Base-by-base conservation (phyloP, 2,113 vertebrate species). In the Herpetotheres cachinnans region DNA sequence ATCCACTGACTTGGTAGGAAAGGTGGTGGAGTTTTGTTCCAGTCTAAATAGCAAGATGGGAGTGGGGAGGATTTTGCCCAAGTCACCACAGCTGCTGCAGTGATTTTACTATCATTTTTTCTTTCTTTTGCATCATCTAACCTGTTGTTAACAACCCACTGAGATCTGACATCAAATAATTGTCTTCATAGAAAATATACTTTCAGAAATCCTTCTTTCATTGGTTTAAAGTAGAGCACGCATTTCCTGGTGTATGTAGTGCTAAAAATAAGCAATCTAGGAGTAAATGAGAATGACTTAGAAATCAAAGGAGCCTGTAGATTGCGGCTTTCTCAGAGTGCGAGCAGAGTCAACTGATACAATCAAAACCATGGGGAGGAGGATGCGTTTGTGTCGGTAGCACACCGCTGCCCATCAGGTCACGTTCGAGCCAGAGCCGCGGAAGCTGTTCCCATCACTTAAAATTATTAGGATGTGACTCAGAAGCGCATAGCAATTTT, bases 231-330 rank as follows among this genome's bases (percentile, higher is more conserved):
- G 63, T 38, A 71, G 67, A 96, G 80, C 56, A 58, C 0, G 0
- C 30, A 20, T 81, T 89, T 95, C 36, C 70, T 69, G 32, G 72
- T 69, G 40, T 61, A 36, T 8, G 11, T 26, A 40, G 61, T 0
- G 2, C 89, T 77, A 89, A 94, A 96, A 96, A 94, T 89, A 93
- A 79, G 74, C 66, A 54, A 65, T 63, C 86, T 65, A 67, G 61
- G 38, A 81, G 63, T 67, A 97, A 92, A 89, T 13, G 56, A 81
- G 49, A 82, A 47, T 30, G 62, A 74, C 71, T 77, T 66, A 62
- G 55, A 69, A 92, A 77, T 77, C 47, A 77, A 69, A 94, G 63
- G 47, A 55, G 29, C 16, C 88, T 82, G 82, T 61, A 78, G 59
- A 44, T 32, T 46, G 36, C 42, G 52, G 47, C 36, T 77, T 67